Conservation (phyloP, 2,888 invertebrate genomes). For the Strigamia crassipes region DNA sequence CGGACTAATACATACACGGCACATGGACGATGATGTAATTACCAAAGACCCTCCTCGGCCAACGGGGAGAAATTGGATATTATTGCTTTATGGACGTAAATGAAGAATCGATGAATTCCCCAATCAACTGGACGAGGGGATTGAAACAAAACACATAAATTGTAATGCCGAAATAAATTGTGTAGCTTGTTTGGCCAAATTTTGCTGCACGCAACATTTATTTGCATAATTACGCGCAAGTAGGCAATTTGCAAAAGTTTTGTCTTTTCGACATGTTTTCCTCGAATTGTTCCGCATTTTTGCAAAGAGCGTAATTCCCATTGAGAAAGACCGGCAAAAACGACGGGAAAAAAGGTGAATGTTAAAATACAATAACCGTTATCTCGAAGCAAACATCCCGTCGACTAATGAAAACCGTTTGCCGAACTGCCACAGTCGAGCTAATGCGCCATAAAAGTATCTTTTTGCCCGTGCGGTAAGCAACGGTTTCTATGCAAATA, state of each 20-base stretch:
- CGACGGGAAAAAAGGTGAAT: background rate
- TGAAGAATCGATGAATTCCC: conserved; percentile 22
- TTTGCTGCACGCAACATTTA: background rate
- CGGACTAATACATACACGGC: background rate
- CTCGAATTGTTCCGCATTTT: background rate
- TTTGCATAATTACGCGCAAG: background rate
- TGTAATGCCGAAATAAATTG: background rate
- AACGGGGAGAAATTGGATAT: conserved; percentile 19
- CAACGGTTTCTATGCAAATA: conserved; percentile 30
- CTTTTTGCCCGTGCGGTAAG: conserved; percentile 26
- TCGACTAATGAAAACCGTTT: conserved; percentile 25
- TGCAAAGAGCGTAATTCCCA: background rate
- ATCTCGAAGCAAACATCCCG: conserved; percentile 22
- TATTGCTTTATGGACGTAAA: background rate
- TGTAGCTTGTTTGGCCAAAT: background rate
- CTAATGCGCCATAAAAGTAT: conserved; percentile 22
- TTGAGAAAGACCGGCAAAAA: background rate
- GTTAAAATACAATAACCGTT: conserved; percentile 26
- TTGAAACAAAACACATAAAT: background rate
- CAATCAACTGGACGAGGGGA: background rate
- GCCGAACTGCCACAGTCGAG: conserved; percentile 16
- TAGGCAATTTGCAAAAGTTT: background rate
- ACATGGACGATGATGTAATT: background rate
- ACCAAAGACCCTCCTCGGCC: no score
- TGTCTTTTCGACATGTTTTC: background rate